phyloP scores from a whole-genome alignment of 2,113 vertebrate species.

The Empidonax alnorum region DNA sequence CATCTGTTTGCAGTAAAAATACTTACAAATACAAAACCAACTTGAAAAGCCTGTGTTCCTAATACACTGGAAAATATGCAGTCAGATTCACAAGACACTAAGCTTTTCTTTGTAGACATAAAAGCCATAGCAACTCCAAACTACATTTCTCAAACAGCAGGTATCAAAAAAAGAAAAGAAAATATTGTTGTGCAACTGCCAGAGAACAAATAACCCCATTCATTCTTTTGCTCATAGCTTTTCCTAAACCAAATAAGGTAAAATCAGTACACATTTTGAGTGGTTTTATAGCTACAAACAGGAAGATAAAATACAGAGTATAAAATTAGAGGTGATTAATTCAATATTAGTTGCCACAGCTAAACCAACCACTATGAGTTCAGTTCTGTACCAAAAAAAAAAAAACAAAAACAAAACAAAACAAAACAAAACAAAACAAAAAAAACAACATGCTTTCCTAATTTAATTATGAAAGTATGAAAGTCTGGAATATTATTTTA shows the following conservation, averaged over 20 bases:
- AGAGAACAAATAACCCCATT: not conserved
- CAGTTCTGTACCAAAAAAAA: not conserved
- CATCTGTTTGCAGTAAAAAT: not conserved
- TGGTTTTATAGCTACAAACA: not conserved
- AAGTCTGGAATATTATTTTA: not conserved
- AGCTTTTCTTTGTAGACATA: not conserved
- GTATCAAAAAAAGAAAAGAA: not conserved
- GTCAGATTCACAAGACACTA: not conserved
- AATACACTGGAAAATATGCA: not conserved
- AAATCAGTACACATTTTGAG: not conserved
- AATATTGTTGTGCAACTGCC: not conserved
- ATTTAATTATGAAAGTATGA: not conserved
- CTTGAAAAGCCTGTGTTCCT: not conserved
- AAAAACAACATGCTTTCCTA: not conserved
- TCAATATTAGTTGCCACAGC: not conserved
- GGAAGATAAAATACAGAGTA: not conserved
- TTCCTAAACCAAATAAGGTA: not conserved
- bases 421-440: no score
- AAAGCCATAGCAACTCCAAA: not conserved
- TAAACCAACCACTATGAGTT: not conserved
- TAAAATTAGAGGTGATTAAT: not conserved
- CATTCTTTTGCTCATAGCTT: not conserved
- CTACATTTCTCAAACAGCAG: slow-evolving; percentile 16
- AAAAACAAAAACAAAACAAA: no score
- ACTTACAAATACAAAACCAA: not conserved